Base-by-base conservation (phyloP, 2,797 vertebrate species). In the Anableps anableps region DNA sequence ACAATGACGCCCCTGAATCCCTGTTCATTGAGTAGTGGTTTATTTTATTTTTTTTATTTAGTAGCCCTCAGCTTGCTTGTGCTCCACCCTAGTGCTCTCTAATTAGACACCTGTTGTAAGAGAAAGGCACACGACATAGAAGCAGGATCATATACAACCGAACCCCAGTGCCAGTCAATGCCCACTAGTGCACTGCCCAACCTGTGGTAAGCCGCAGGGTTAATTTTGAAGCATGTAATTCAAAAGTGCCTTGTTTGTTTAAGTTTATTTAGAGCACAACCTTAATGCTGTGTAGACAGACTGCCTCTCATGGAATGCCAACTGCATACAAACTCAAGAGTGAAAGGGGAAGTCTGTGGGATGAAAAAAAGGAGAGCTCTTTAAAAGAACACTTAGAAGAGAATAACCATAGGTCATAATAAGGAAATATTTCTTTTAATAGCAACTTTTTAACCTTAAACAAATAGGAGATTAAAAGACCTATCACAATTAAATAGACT, bases 101-200 rank as follows among this genome's bases (percentile, higher is more conserved):
- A 95, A 94, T 95, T 94, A 94, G 91, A 86, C 93, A 94, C 94
- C 94, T 95, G 91, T 91, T 92, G 81, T 53, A 66, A 79, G 78
- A 85, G 83, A 83, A 72, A 81, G 80, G 79, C 78, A 81, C 86
- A 83, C 60, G 68, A 90, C 79, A 80, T n/a, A 53, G 75, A 79
- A 75, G 78, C 82, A 10, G 73, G 87, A 79, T 80, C 74, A 47
- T 75, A 77, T 74, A 78, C 78, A 60, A 76, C 26, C 72, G 62
- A 85, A 76, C 62, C 85, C 31, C 2, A n/a, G 64, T 89, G 89
- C 90, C 93, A 92, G 85, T 80, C 80, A 17, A 78, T 85, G 91
- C 91, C 86, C 88, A 78, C 86, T 60, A 80, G 86, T 76, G 81
- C 48, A 76, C 91, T 83, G 89, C 92, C 93, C 88, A 87, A 85